phyloP scores from a whole-genome alignment of 92 coral and sea anemone genomes.

The Montipora capitata region DNA sequence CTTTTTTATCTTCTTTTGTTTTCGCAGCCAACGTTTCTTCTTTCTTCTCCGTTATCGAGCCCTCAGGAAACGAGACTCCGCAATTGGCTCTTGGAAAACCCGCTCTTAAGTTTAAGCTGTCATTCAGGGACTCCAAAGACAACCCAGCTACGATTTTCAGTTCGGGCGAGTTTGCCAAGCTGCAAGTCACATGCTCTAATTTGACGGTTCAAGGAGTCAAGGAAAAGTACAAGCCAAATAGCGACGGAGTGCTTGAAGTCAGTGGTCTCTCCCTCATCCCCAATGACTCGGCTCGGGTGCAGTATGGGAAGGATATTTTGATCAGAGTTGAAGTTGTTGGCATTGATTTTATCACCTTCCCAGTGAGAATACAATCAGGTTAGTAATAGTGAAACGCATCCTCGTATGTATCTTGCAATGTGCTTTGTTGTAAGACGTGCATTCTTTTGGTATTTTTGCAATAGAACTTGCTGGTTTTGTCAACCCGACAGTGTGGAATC shows the following conservation, averaged over 20 bases:
- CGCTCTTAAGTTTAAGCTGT: constrained; percentile 77
- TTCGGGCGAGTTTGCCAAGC: constrained; percentile 79
- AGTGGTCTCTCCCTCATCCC: constrained; percentile 79
- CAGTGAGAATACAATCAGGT: constrained; percentile 81
- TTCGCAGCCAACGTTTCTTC: constrained; percentile 78
- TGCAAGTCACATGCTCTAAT: constrained; percentile 74
- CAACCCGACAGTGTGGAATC: no score
- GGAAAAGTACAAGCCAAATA: constrained; percentile 77
- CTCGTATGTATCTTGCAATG: no score
- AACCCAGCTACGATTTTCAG: constrained; percentile 77
- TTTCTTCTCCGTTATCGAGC: constrained; percentile 76
- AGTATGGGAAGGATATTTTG: constrained; percentile 64
- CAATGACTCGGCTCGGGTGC: constrained; percentile 63
- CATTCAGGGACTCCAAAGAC: constrained; percentile 74
- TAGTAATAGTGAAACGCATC: neutral
- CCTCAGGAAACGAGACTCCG: constrained; percentile 80
- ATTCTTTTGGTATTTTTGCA: no score
- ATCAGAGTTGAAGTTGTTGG: constrained; percentile 79
- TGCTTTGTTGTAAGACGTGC: neutral
- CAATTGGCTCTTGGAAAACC: constrained; percentile 80
- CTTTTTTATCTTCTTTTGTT: no score
- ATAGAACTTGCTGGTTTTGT: no score
- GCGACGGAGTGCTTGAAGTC: constrained; percentile 86
- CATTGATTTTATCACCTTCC: constrained; percentile 82
- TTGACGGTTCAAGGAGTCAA: constrained; percentile 73